Base-by-base conservation (phyloP, 1,140 invertebrate genomes). In the Danaus melanippus region DNA sequence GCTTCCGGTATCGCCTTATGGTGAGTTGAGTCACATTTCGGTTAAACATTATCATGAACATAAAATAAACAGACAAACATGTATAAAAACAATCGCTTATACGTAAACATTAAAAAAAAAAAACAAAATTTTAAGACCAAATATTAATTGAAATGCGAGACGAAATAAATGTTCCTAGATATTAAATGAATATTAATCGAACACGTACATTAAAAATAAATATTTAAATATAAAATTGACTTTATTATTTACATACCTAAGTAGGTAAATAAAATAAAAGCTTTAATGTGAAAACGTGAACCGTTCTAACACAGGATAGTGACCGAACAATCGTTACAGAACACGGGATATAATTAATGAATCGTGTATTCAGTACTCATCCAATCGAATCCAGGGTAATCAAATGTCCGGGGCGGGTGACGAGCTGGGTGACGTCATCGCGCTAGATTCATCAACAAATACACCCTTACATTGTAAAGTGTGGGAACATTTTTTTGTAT, bases 341-440 rank as follows among this genome's bases (percentile, higher is more conserved):
- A 32, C 21, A 8, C 12, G 12, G 46, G 70, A 61, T 61, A 65
- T 76, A 81, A 81, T 79, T 61, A 69, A 77, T 74, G 76, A 83
- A 72, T 68, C 71, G 63, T 75, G 73, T 79, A 78, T 72, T 74
- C 64, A 68, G 66, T 61, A 59, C 74, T 76, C 72, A 74, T 76
- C 68, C 74, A 77, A 77, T 79, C 76, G 73, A 76, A 76, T 76
- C 64, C 72, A 54, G 66, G 68, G 72, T 71, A 79, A 79, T 77
- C 70, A 76, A 79, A 69, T 74, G 68, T 64, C 60, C 58, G 66
- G 50, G 68, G 60, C 80, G 72, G 81, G 81, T 81, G 74, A 81
- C 49, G 67, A 66, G 77, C 77, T 71, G 71, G 70, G 63, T 72
- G 15, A 66, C 67, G 62, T 50, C 56, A 60, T 68, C 64, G 12